These are phyloP conservation scores for Philopedon plagiatum DNA, from an alignment of 2,888 invertebrate species.

Conservation along the genomic window DNA sequence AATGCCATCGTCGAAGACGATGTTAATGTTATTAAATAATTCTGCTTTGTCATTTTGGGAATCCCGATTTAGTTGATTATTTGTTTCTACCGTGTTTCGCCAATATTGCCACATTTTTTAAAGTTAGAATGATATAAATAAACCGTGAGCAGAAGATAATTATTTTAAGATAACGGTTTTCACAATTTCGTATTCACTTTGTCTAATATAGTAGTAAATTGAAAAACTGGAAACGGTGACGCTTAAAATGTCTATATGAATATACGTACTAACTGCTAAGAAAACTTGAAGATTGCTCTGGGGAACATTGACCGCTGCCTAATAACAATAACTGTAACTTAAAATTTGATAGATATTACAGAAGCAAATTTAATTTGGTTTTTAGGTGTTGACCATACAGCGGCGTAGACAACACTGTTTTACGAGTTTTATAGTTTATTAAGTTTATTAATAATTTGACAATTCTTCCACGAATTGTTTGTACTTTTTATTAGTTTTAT, in stretches of 20 bases:
- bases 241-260: not conserved
- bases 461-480: not conserved
- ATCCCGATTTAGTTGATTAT: no score
- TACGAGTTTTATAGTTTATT: no score
- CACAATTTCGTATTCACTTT: not conserved
- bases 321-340: conserved; percentile 36
- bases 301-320: conserved; percentile 31
- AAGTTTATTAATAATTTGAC: not conserved
- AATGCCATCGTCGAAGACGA: no score
- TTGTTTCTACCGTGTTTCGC: no score
- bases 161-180: not conserved
- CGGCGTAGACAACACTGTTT: not conserved
- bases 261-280: not conserved
- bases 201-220: not conserved
- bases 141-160: not conserved
- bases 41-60: no score
- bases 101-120: not conserved
- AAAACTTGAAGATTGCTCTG: not conserved
- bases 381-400: not conserved
- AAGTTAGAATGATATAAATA: not conserved
- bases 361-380: conserved; percentile 25
- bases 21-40: not conserved
- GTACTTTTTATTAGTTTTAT: no score
- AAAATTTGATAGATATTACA: conserved; percentile 35
- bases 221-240: not conserved